These are phyloP conservation scores for Oxyteleia sp. DNA, from an alignment of 2,888 invertebrate genomes.

Conservation along the genomic window DNA sequence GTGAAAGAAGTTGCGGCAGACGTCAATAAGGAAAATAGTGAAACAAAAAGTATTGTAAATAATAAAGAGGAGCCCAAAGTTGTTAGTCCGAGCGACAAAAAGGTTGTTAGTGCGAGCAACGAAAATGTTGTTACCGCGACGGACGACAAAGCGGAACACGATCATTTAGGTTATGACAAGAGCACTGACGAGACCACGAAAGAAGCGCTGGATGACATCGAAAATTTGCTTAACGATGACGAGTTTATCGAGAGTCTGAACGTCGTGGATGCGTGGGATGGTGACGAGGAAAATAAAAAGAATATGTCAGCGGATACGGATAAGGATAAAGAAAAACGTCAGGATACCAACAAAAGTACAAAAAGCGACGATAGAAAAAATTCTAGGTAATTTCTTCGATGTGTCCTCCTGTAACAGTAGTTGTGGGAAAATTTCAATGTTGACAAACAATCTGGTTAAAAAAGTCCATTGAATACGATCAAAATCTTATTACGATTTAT, in stretches of 20 bases:
- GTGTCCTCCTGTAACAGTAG: too few species aligned
- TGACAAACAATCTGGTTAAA: too few species aligned
- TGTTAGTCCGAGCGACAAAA: background rate
- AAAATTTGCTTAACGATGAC: constrained; percentile 84
- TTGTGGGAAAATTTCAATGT: too few species aligned
- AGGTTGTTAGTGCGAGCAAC: background rate
- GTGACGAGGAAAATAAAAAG: constrained; percentile 80
- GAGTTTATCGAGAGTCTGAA: constrained; percentile 84
- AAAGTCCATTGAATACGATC: too few species aligned
- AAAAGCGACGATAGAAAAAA: too few species aligned
- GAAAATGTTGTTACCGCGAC: background rate
- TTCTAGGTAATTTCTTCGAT: too few species aligned
- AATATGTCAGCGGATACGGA: constrained; percentile 44
- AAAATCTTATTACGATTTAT: too few species aligned
- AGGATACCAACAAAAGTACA: too few species aligned
- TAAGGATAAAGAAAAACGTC: constrained; percentile 60
- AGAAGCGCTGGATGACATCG: constrained; percentile 84
- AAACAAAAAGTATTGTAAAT: background rate
- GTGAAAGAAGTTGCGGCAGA: too few species aligned
- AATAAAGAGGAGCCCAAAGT: constrained; percentile 2
- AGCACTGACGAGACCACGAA: constrained; percentile 72
- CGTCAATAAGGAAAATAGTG: too few species aligned
- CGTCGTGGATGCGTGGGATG: constrained; percentile 85
- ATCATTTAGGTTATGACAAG: constrained; percentile 41
- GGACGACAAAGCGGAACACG: constrained; percentile 16